Conservation (phyloP, 2,113 vertebrate species). For the Ceratotherium simum region DNA sequence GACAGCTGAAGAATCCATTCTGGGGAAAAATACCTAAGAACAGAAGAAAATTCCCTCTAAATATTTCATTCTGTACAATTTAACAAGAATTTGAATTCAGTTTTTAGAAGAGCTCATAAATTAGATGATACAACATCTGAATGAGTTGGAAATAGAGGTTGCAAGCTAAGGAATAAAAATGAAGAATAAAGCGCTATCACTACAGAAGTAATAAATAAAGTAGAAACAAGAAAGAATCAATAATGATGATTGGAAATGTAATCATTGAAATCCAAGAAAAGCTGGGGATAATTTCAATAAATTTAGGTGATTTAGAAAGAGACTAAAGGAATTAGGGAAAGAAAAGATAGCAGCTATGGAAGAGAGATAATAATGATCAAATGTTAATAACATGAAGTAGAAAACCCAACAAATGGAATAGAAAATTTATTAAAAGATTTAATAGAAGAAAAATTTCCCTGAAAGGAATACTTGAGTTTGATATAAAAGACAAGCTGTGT, state of each 20-base stretch:
- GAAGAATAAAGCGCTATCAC: neutral
- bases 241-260: neutral
- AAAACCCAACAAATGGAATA: neutral
- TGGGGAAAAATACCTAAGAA: neutral
- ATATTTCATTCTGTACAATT: neutral
- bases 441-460: slow-evolving; percentile 17
- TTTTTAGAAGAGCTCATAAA: slow-evolving; percentile 23
- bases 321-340: slow-evolving; percentile 19
- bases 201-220: neutral
- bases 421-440: slow-evolving; percentile 1
- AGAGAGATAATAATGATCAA: neutral
- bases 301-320: slow-evolving; percentile 8
- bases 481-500: neutral
- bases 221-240: neutral
- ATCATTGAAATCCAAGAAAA: neutral
- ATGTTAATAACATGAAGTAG: neutral
- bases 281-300: neutral
- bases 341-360: neutral
- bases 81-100: slow-evolving; percentile 15
- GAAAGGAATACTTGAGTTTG: neutral
- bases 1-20: neutral
- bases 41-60: neutral
- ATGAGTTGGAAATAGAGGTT: neutral
- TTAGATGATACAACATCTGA: neutral
- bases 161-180: neutral